phyloP scores from a whole-genome alignment of 2,888 invertebrate species.

The Hecatera dysodea region DNA sequence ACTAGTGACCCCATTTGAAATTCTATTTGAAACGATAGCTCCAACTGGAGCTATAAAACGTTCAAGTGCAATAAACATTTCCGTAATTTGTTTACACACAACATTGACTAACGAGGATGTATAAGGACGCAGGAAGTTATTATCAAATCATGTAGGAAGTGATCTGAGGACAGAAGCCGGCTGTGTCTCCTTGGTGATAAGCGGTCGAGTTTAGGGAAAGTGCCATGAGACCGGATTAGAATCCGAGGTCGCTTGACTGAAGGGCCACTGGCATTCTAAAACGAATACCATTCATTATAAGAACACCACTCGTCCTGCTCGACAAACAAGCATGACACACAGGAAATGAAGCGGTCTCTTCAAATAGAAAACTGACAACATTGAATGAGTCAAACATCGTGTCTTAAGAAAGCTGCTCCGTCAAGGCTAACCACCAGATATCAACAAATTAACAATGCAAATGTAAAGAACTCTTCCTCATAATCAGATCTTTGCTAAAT shows the following conservation, averaged over 20 bases:
- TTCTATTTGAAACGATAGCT: slow-evolving; percentile 76
- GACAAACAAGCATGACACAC: slow-evolving; percentile 27
- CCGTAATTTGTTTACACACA: slow-evolving; percentile 81
- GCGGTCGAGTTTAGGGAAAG: slow-evolving; percentile 58
- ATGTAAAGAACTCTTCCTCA: slow-evolving; percentile 41
- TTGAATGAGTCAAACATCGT: slow-evolving; percentile 38
- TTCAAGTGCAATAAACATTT: slow-evolving; percentile 79
- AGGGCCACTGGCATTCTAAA: slow-evolving; percentile 10
- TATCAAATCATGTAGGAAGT: slow-evolving; percentile 88
- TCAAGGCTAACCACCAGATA: slow-evolving; percentile 43
- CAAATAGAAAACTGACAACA: slow-evolving; percentile 52
- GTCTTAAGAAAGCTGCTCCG: slow-evolving; percentile 48
- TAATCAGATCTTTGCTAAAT: slow-evolving; percentile 43
- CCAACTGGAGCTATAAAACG: slow-evolving; percentile 71
- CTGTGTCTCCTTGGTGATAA: slow-evolving; percentile 65
- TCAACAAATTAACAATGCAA: slow-evolving; percentile 47
- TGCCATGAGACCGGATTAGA: slow-evolving; percentile 41
- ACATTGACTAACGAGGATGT: slow-evolving; percentile 85
- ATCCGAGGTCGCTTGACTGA: slow-evolving; percentile 1
- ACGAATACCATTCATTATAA: slow-evolving; percentile 1
- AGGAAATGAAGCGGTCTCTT: slow-evolving; percentile 49
- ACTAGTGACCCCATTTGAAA: slow-evolving; percentile 79
- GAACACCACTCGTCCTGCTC: slow-evolving; percentile 2
- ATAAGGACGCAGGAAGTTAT: slow-evolving; percentile 88
- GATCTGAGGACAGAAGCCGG: slow-evolving; percentile 74